phyloP scores from a whole-genome alignment of 64 coral and sea anemone species.

The Actinia equina region DNA sequence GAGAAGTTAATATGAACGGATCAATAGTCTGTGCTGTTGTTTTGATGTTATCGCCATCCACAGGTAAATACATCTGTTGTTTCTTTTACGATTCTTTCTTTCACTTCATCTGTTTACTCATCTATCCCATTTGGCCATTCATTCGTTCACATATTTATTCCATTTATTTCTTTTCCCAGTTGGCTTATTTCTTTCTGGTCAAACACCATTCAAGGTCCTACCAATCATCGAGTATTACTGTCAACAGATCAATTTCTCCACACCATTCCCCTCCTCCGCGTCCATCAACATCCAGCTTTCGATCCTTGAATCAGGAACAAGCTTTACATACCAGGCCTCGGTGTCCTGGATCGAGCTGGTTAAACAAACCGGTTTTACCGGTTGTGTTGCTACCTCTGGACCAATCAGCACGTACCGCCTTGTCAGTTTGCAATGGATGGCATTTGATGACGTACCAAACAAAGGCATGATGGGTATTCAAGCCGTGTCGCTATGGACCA shows the following conservation, averaged over 20 bases:
- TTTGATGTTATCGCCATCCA: neutral
- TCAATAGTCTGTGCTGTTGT: neutral
- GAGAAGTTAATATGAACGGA: neutral
- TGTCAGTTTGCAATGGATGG: constrained; percentile 52
- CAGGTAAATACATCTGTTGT: neutral
- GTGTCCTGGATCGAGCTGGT: constrained; percentile 82
- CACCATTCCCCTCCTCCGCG: neutral
- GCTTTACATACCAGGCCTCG: constrained; percentile 52
- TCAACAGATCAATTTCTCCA: neutral
- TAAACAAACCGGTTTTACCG: constrained; percentile 44
- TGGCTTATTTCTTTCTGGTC: neutral
- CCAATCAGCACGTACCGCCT: constrained; percentile 31
- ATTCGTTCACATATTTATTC: neutral
- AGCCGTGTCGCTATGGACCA: constrained; percentile 64
- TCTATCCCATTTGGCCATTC: neutral
- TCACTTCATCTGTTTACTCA: too few relatives aligned
- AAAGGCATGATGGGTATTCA: constrained; percentile 29
- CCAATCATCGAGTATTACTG: constrained; percentile 12
- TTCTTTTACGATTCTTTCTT: too few relatives aligned
- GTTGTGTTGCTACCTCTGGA: constrained; percentile 66
- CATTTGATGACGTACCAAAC: constrained; percentile 41
- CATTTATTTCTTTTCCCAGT: neutral
- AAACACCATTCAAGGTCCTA: neutral
- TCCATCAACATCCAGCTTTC: constrained; percentile 9
- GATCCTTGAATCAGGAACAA: constrained; percentile 7